Base-by-base conservation (phyloP, 2,888 invertebrate species). In the Nemotelus nigrinus region DNA sequence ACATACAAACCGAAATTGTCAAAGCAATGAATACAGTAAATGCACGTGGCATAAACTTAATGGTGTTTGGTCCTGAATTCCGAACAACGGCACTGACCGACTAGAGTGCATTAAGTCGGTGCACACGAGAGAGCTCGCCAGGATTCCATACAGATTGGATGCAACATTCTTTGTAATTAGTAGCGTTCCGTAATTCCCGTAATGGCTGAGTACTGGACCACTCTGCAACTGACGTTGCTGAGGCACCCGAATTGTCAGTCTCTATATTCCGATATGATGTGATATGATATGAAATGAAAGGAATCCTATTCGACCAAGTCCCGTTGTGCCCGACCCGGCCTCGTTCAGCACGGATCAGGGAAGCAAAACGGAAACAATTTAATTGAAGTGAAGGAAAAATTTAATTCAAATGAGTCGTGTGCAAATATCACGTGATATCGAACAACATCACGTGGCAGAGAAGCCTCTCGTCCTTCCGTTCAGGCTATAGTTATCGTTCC, bases 381-480 rank as follows among this genome's bases (percentile, higher is more conserved):
- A 60, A 74, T 74, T 60, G 60, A 72, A 72, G 72, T 43, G 58
- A 74, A 74, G 74, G 60, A 70, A 70, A 70, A 77, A 57, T 60
- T 77, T 65, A 72, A 77, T 50, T 64, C 72, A 78, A 78, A 78
- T 60, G 65, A 74, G 71, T 74, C 74, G 72, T 78, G 77, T 78
- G 74, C 77, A 58, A 65, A 39, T 45, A 60, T 78, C 72, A 78
- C 77, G 77, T 78, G 74, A 67, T 78, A 70, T 57, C 43, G 60
- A 48, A 47, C 50, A 74, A 63, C 50, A 74, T 74, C 74, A 74
- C 74, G 74, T 74, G 74, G 74, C 74, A 55, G 5, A 41, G 63
- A 63, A 74, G 57, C 72, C 57, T 41, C 39, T 53, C 70, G 44
- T 3, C 70, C 10, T 70, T 53, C 3, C 53, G 55, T 55, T 41